Evolutionary conservation across 2,888 invertebrate genomes (phyloP), one percentile per base, ranked within the genome.

Genomic region (Ectemnius lituratus): DNA sequence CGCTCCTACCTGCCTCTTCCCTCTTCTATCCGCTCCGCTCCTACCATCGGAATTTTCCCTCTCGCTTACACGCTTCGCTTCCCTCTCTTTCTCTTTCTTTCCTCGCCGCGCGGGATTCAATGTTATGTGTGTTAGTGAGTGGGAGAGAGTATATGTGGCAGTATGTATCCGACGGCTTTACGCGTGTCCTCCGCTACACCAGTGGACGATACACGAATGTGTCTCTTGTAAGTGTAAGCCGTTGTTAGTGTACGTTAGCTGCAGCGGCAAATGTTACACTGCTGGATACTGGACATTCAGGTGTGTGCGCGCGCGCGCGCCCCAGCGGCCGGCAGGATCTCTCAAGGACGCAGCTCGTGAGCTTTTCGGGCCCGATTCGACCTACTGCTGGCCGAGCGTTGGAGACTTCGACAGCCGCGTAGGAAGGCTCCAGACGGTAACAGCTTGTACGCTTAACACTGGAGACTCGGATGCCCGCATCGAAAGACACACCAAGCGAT

Each of bases 281-380:
- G 49, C 2, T 4, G 49, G n/a, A 16, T 16, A 14, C 16, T 52
- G 47, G 6, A 47, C 47, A 5, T 47, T 11, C n/a, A 47, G 11
- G 47, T 47, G n/a, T 47, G 47, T 47, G 2, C 47, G 20, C 20
- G 20, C 1, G 23, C 23, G 23, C 0, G 37, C 37, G 37, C 64
- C 75, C 62, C 65, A 71, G 66, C 68, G 75, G 68, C 58, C 73
- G 62, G 81, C 75, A 79, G 81, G 81, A 81, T 75, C 72, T 75
- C 80, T 81, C 84, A 84, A 84, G 84, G 84, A 84, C 84, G 84
- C 72, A 76, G 79, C 67, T 76, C 69, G 70, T 58, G 69, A 70
- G 75, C 80, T 81, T 84, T 84, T 84, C 78, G 83, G 82, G 79
- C 80, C 76, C 73, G 65, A 69, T 67, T 79, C 80, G 82, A 79